A percentile compares a stretch with the other conserved stretches of the same genome.
Evolutionary conservation across 2,113 vertebrate species (phyloP).

Genomic region (Pituophis catenifer): DNA sequence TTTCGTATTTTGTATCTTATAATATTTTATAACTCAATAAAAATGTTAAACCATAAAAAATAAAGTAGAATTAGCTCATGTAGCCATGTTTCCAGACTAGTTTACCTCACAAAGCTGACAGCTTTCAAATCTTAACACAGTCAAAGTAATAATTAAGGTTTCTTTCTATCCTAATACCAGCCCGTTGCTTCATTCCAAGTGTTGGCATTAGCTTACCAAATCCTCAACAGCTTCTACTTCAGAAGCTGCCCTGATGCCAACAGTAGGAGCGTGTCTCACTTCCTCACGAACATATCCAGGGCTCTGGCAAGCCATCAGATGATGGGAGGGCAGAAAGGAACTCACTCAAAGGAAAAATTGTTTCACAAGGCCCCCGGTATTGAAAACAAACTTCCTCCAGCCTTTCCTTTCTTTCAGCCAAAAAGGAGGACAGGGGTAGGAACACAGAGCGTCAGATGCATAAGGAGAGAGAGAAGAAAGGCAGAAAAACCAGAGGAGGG

Average conservation of each 20-base stretch:
- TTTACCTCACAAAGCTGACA: background rate
- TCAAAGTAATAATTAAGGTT: background rate
- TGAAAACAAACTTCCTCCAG: conserved; percentile 39
- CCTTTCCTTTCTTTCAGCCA: conserved; percentile 37
- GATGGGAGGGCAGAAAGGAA: conserved; percentile 2
- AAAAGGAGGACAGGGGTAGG: conserved; percentile 27
- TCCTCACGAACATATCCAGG: background rate
- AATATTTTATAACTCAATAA: too few species aligned
- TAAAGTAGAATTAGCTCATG: background rate
- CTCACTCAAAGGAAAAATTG: conserved; percentile 7
- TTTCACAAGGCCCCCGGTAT: background rate
- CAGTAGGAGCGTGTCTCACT: background rate
- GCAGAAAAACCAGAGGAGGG: background rate
- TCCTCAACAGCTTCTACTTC: background rate
- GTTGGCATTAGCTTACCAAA: background rate
- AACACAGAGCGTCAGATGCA: conserved; percentile 20
- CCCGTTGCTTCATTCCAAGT: background rate
- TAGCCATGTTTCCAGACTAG: background rate
- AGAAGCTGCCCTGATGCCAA: background rate
- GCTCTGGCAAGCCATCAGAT: conserved; percentile 26
- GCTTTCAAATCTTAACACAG: background rate
- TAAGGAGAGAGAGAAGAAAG: background rate
- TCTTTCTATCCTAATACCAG: background rate
- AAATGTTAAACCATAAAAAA: background rate
- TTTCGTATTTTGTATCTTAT: too few species aligned